A percentile compares a stretch with the other conserved stretches of the same genome.
These are phyloP conservation scores for Parapristionchus giblindavisi DNA, from an alignment of 2,888 invertebrate genomes.

Conservation along the genomic window DNA sequence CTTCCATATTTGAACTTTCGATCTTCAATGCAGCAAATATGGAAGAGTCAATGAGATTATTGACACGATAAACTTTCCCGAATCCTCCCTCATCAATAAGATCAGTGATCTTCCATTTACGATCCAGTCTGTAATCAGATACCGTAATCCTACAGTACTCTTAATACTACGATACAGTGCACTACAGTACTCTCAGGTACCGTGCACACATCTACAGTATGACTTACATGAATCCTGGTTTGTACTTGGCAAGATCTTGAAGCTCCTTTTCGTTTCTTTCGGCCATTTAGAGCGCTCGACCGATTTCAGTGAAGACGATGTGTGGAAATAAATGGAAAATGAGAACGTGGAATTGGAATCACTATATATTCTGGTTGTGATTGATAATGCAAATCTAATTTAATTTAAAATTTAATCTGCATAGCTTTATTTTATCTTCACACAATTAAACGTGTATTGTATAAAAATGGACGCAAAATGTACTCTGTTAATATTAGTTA, in stretches of 20 bases:
- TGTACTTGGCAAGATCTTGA: not conserved
- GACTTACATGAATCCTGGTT: constrained; percentile 7
- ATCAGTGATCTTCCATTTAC: constrained; percentile 16
- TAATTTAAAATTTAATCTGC: too few relatives aligned
- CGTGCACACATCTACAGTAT: not conserved
- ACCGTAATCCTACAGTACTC: not conserved
- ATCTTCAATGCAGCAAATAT: constrained; percentile 46
- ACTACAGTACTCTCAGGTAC: not conserved
- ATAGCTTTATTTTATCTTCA: too few relatives aligned
- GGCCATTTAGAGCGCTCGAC: not conserved
- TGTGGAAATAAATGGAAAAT: too few relatives aligned
- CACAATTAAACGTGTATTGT: too few relatives aligned
- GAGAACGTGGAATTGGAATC: too few relatives aligned
- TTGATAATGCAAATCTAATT: too few relatives aligned
- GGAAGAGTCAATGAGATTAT: not conserved
- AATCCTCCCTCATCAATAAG: constrained; percentile 19
- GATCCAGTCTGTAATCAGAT: constrained; percentile 1
- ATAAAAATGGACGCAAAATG: too few relatives aligned
- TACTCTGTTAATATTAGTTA: too few relatives aligned
- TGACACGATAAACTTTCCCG: constrained; percentile 16
- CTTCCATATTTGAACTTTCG: constrained; percentile 47
- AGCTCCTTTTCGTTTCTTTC: not conserved
- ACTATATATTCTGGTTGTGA: too few relatives aligned
- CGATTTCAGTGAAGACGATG: too few relatives aligned
- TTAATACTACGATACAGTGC: not conserved